A percentile compares a stretch with the other conserved stretches of the same genome.
phyloP scores from a whole-genome alignment of 2,113 vertebrate species.

The Tonatia bakeri region DNA sequence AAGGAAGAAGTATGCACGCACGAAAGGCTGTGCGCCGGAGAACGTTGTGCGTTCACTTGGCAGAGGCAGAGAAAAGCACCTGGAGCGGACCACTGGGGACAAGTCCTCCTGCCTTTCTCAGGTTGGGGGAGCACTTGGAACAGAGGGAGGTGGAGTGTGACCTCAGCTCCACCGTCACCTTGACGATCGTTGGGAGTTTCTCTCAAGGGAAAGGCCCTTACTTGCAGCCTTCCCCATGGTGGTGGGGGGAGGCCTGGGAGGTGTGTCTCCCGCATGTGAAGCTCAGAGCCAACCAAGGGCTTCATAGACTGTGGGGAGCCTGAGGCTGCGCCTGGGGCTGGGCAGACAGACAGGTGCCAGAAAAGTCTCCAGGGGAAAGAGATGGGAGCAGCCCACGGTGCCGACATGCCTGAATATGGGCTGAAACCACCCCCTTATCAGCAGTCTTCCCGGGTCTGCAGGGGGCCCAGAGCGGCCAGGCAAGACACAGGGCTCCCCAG shows the following conservation, averaged over 20 bases:
- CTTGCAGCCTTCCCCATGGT: no score
- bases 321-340: neutral
- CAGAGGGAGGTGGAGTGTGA: rapidly evolving
- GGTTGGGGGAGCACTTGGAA: no score
- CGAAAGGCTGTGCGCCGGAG: neutral
- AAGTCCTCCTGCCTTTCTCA: rapidly evolving
- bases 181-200: no score
- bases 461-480: rapidly evolving
- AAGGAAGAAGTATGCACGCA: neutral
- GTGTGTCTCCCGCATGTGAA: neutral
- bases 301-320: neutral
- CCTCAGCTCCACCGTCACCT: neutral
- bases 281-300: neutral
- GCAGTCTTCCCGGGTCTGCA: neutral
- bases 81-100: rapidly evolving
- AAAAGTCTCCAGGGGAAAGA: neutral
- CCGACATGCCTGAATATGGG: rapidly evolving
- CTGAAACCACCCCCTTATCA: rapidly evolving
- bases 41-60: rapidly evolving
- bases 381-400: rapidly evolving
- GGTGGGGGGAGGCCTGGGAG: neutral
- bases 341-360: neutral
- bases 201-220: neutral
- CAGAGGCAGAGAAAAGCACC: neutral
- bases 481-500: rapidly evolving